Conservation (phyloP, 2,888 invertebrate species). For the Bimastos eiseni region DNA sequence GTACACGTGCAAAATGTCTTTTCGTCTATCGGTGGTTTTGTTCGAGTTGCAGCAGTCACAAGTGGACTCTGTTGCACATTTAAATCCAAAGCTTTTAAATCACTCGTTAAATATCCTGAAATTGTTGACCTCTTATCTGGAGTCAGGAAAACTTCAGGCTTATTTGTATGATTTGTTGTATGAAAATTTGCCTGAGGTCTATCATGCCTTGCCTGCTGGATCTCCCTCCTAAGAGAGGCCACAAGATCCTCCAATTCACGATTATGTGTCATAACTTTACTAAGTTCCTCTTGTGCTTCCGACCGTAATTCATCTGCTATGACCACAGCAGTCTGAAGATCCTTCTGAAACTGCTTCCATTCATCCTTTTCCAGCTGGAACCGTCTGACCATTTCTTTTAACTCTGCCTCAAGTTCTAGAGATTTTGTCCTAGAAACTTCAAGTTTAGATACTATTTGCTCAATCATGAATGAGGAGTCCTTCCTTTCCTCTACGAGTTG, state of each 20-base stretch:
- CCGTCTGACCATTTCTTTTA: conserved; percentile 70
- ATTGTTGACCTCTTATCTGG: neutral
- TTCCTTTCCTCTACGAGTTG: neutral
- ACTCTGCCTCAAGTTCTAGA: conserved; percentile 28
- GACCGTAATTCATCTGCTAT: conserved; percentile 94
- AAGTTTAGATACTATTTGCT: neutral
- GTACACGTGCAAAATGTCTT: neutral
- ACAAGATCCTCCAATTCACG: conserved; percentile 18
- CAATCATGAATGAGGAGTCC: neutral
- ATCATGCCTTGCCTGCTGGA: neutral
- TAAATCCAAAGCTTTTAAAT: neutral
- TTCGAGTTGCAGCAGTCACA: neutral
- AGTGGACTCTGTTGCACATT: neutral
- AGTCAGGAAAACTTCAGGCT: neutral
- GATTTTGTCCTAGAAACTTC: neutral
- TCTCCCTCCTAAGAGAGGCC: neutral
- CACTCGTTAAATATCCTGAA: neutral
- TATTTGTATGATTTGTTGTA: neutral
- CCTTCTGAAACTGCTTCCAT: conserved; percentile 92
- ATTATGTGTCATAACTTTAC: conserved; percentile 63
- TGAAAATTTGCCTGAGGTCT: neutral
- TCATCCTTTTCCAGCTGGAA: conserved; percentile 74
- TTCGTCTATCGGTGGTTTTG: neutral
- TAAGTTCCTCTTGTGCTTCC: conserved; percentile 80
- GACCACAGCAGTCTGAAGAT: conserved; percentile 85